Evolutionary conservation across 2,888 invertebrate species (phyloP).

Genomic region (Acanthosepion esculentum): DNA sequence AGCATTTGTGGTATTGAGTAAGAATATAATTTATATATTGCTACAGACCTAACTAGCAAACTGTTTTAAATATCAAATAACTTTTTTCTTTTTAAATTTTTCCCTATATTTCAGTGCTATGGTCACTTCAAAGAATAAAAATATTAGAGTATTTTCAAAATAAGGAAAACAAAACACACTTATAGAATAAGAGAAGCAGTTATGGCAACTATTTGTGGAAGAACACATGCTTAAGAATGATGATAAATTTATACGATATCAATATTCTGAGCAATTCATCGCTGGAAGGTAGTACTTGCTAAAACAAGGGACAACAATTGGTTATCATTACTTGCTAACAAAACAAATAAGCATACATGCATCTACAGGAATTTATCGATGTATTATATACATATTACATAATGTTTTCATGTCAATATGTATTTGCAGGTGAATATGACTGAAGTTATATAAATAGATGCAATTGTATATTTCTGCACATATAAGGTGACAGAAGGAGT

Average conservation of each 20-base stretch:
- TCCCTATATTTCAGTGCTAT: not conserved
- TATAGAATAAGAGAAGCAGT: not conserved
- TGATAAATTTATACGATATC: not conserved
- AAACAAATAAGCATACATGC: not conserved
- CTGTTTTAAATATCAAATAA: not conserved
- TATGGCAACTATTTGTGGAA: not conserved
- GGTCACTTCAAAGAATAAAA: not conserved
- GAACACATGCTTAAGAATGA: constrained; percentile 13
- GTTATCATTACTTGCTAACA: not conserved
- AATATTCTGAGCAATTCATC: constrained; percentile 18
- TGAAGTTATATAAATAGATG: not conserved
- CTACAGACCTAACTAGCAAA: not conserved
- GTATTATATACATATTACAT: not conserved
- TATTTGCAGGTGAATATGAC: not conserved
- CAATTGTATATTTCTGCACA: not conserved
- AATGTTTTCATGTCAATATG: not conserved
- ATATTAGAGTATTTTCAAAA: not conserved
- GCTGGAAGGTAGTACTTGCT: not conserved
- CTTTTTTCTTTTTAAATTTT: no score
- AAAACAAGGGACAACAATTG: not conserved
- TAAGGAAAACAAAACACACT: not conserved
- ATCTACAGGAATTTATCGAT: not conserved
- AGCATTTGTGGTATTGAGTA: not conserved
- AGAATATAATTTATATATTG: not conserved
- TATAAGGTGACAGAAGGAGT: not conserved